A percentile compares a stretch with the other conserved stretches of the same genome.
Conservation (phyloP, 2,888 invertebrate species). For the Meta bourneti region DNA sequence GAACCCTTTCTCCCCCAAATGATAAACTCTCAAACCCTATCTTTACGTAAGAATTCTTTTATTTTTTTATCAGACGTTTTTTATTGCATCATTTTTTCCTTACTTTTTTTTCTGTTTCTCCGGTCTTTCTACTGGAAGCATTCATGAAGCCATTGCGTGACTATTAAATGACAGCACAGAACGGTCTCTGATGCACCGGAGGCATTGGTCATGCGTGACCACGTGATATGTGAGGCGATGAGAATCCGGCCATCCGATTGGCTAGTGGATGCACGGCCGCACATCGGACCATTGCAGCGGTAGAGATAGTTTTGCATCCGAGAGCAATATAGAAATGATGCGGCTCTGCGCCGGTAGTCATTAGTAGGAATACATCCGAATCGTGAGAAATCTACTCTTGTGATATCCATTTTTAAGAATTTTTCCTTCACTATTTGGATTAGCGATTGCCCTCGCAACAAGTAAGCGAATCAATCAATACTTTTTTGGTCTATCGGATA, state of each 20-base stretch:
- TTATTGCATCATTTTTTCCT: background rate
- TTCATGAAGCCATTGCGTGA: conserved; percentile 68
- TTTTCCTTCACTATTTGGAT: conserved; percentile 29
- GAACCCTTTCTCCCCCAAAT: background rate
- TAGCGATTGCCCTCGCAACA: background rate
- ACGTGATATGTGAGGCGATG: conserved; percentile 73
- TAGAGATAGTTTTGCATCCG: conserved; percentile 71
- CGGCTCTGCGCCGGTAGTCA: conserved; percentile 57
- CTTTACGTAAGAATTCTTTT: background rate
- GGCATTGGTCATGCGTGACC: conserved; percentile 61
- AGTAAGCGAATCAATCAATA: conserved; percentile 33
- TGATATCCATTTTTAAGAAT: conserved; percentile 10
- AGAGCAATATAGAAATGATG: conserved; percentile 63
- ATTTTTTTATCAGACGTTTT: conserved; percentile 4
- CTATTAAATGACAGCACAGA: conserved; percentile 60
- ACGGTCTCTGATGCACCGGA: conserved; percentile 32
- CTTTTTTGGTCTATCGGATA: background rate
- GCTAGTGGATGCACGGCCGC: conserved; percentile 34
- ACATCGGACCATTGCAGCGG: conserved; percentile 75
- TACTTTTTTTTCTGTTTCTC: background rate
- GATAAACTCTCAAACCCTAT: background rate
- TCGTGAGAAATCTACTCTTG: conserved; percentile 33
- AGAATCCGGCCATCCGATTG: conserved; percentile 52
- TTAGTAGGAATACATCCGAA: conserved; percentile 20
- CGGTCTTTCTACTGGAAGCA: background rate